phyloP scores from a whole-genome alignment of 2,888 invertebrate genomes.

The Orchesella flavescens region DNA sequence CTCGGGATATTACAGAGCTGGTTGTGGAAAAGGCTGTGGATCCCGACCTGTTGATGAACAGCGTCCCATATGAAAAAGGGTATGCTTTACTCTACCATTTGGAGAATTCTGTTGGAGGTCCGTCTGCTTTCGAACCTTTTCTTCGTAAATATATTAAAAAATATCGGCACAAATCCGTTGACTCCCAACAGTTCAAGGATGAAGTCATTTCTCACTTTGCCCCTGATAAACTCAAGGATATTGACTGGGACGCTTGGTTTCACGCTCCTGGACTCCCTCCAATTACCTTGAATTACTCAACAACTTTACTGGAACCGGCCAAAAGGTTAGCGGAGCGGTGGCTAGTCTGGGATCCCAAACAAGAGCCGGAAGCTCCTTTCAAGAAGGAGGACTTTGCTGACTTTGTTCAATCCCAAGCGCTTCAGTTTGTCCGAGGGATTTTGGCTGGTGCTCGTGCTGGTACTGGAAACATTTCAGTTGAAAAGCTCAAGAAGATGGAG shows the following conservation, averaged over 20 bases:
- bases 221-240: constrained; percentile 76
- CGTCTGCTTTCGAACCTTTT: constrained; percentile 85
- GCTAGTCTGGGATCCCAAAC: constrained; percentile 75
- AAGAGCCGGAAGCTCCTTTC: constrained; percentile 75
- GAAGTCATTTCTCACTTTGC: constrained; percentile 83
- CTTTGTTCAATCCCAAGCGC: too few relatives aligned
- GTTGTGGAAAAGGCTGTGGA: constrained; percentile 82
- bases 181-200: constrained; percentile 85
- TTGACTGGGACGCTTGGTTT: constrained; percentile 92
- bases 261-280: constrained; percentile 90
- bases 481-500: constrained; percentile 75
- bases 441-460: too few relatives aligned
- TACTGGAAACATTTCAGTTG: constrained; percentile 80
- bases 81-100: constrained; percentile 89
- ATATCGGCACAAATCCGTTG: constrained; percentile 87
- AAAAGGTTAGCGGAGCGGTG: too few relatives aligned
- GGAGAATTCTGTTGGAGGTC: constrained; percentile 87
- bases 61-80: constrained; percentile 94
- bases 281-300: constrained; percentile 84
- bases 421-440: too few relatives aligned
- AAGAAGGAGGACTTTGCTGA: constrained; percentile 76
- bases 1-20: too few relatives aligned
- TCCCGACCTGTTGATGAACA: constrained; percentile 93
- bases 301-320: too few relatives aligned
- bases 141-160: constrained; percentile 85